Conservation (phyloP, 37 sponge, comb jelly and placozoan species). For the Haliclona indistincta region DNA sequence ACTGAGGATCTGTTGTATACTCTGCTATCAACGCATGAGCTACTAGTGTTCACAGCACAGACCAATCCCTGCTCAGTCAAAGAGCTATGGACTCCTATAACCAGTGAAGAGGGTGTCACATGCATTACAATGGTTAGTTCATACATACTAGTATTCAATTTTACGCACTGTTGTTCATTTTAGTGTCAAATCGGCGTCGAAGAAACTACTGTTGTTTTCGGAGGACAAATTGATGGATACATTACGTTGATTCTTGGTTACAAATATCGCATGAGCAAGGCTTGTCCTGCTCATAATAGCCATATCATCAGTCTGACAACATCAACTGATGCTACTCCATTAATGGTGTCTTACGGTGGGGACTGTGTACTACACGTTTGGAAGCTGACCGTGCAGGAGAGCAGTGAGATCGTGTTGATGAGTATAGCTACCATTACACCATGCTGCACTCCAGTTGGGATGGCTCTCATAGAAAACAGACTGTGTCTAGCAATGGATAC, state of each 20-base stretch:
- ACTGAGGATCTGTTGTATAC: constrained; percentile 20
- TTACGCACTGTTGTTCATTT: not conserved
- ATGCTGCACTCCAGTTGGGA: not conserved
- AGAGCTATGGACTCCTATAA: constrained; percentile 42
- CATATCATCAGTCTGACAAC: constrained; percentile 25
- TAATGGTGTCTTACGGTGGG: constrained; percentile 41
- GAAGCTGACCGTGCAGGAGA: constrained; percentile 19
- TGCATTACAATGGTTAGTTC: constrained; percentile 41
- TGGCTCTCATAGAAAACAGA: constrained; percentile 1
- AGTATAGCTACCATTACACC: constrained; percentile 8
- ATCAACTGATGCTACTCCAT: constrained; percentile 13
- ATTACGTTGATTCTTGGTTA: constrained; percentile 35
- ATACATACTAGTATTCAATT: not conserved
- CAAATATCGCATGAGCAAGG: constrained; percentile 24
- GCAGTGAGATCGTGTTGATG: not conserved
- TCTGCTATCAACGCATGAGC: constrained; percentile 43
- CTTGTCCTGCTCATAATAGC: constrained; percentile 55
- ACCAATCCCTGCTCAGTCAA: constrained; percentile 58
- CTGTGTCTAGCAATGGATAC: constrained; percentile 35
- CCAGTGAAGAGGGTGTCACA: constrained; percentile 24
- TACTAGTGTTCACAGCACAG: constrained; percentile 36
- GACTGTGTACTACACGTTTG: constrained; percentile 53
- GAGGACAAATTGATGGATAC: constrained; percentile 44
- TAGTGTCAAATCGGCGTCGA: not conserved
- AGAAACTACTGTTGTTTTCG: constrained; percentile 20